These are phyloP conservation scores for Drosophila leonis DNA, from an alignment of 2,888 invertebrate genomes.

Conservation along the genomic window DNA sequence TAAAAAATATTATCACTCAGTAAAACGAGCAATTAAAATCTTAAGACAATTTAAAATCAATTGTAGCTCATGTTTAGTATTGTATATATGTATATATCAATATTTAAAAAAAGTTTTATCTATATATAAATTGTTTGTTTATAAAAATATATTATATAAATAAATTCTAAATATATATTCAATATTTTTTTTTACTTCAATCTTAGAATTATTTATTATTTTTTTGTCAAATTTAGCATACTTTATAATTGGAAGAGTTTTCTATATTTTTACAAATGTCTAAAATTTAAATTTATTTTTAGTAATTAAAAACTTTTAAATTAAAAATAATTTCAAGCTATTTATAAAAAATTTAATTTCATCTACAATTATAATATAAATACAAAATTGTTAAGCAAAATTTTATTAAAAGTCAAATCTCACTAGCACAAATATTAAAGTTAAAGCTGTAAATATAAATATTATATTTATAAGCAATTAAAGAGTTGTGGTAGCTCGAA, in stretches of 20 bases:
- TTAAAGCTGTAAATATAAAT: neutral
- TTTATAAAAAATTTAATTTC: neutral
- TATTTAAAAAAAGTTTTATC: no score
- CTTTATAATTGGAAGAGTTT: neutral
- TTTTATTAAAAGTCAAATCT: no score
- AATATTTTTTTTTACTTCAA: no score
- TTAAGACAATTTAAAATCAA: neutral
- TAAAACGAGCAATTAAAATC: neutral
- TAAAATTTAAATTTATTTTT: neutral
- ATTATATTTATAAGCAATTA: neutral
- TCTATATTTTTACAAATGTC: neutral
- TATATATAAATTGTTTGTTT: no score
- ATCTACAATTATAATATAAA: no score
- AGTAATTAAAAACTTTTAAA: no score
- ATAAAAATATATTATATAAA: neutral
- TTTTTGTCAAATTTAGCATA: neutral
- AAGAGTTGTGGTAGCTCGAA: neutral
- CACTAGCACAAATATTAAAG: no score
- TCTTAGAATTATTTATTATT: no score
- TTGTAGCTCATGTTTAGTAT: no score
- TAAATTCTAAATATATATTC: no score
- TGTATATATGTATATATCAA: no score
- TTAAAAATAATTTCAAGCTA: neutral
- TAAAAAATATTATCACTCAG: neutral
- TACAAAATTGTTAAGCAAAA: no score